phyloP scores from a whole-genome alignment of 2,113 vertebrate genomes.

The Gambusia affinis region DNA sequence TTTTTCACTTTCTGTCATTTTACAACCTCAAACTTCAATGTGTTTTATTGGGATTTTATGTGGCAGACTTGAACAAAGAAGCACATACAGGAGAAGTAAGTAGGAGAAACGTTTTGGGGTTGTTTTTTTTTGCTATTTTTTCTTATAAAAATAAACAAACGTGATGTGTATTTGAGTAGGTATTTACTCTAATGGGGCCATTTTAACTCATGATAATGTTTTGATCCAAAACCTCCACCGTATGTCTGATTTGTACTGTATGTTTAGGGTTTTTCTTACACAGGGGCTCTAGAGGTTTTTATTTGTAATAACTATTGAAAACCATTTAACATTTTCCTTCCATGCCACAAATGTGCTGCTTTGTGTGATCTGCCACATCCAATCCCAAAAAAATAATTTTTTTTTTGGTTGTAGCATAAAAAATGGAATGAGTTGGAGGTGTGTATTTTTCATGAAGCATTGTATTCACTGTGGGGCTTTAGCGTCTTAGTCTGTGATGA shows the following conservation, averaged over 20 bases:
- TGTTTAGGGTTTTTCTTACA: neutral
- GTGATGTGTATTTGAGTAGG: neutral
- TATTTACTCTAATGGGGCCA: neutral
- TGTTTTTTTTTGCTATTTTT: neutral
- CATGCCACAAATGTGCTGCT: neutral
- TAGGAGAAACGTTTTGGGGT: neutral
- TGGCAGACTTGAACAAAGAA: neutral
- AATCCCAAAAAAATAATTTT: neutral
- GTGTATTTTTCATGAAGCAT: neutral
- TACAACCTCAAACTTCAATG: neutral
- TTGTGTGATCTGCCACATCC: neutral
- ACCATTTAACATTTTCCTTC: neutral
- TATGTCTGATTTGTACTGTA: neutral
- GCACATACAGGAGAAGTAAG: neutral
- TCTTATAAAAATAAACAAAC: no score
- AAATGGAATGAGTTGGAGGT: neutral
- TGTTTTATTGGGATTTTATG: neutral
- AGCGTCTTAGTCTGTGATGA: slow-evolving; percentile 22
- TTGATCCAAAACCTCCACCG: no score
- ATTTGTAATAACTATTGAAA: no score
- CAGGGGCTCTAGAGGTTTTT: no score
- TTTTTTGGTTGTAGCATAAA: neutral
- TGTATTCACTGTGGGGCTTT: slow-evolving; percentile 41
- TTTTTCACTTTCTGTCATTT: neutral
- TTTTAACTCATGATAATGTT: no score